These are phyloP conservation scores for Anarrhichthys ocellatus DNA, from an alignment of 2,113 vertebrate genomes.

Conservation along the genomic window DNA sequence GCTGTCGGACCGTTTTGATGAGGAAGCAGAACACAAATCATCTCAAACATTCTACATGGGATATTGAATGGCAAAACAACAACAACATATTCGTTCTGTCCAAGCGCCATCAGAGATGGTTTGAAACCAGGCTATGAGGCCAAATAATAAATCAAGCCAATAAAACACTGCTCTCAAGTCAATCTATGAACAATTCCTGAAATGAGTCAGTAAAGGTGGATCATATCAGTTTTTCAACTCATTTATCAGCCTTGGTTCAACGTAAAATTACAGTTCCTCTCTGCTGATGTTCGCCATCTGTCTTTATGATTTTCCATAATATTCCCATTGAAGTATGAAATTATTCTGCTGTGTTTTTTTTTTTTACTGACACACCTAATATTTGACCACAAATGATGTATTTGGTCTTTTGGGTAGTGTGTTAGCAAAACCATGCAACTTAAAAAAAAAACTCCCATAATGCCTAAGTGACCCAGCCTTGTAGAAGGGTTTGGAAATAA, in stretches of 20 bases:
- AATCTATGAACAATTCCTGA: not conserved
- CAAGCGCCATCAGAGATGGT: not conserved
- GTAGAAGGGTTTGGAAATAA: not conserved
- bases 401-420: not conserved
- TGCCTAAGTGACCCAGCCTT: not conserved
- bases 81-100: not conserved
- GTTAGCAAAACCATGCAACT: not conserved
- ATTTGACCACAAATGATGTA: not conserved
- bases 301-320: not conserved
- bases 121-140: not conserved
- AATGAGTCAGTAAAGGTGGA: not conserved
- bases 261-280: not conserved
- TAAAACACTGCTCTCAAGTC: not conserved
- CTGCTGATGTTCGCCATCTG: not conserved
- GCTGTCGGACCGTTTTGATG: not conserved
- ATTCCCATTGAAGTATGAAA: not conserved
- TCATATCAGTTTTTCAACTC: not conserved
- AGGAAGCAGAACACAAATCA: not conserved
- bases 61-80: not conserved
- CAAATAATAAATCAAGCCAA: not conserved
- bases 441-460: not conserved
- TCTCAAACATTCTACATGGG: not conserved
- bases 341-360: not conserved
- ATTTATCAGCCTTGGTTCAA: not conserved
- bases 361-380: not conserved